These are phyloP conservation scores for Sminthopsis crassicaudata DNA, from an alignment of 2,113 vertebrate genomes.

Conservation along the genomic window DNA sequence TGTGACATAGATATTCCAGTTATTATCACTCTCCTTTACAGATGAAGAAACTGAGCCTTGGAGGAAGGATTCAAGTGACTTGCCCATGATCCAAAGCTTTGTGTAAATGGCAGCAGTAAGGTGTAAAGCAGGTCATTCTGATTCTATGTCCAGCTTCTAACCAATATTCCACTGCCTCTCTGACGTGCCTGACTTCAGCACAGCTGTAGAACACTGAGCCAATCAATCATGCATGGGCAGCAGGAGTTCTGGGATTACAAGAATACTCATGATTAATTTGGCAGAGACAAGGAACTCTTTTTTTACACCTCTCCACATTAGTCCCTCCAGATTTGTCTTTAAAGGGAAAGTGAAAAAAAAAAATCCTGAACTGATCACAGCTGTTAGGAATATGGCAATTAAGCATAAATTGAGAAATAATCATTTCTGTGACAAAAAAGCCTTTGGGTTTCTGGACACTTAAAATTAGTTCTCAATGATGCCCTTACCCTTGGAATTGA, in stretches of 20 bases:
- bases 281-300: constrained; percentile 71
- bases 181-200: constrained; percentile 15
- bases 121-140: not conserved
- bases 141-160: not conserved
- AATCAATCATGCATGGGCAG: constrained; percentile 61
- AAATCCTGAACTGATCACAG: constrained; percentile 71
- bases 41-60: not conserved
- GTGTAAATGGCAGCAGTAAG: not conserved
- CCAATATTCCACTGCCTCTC: not conserved
- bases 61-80: not conserved
- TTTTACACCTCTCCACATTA: constrained; percentile 71
- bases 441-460: constrained; percentile 14
- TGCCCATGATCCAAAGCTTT: not conserved
- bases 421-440: constrained; percentile 47
- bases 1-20: not conserved
- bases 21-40: not conserved
- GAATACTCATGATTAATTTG: constrained; percentile 61
- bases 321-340: constrained; percentile 50
- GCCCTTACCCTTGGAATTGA: not conserved
- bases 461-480: constrained; percentile 52
- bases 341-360: constrained; percentile 48
- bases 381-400: constrained; percentile 67
- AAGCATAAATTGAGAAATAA: constrained; percentile 42
- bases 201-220: constrained; percentile 16
- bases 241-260: constrained; percentile 1